Evolutionary conservation across 2,888 invertebrate species (phyloP).

Genomic region (Rotaria magnacalcarata): DNA sequence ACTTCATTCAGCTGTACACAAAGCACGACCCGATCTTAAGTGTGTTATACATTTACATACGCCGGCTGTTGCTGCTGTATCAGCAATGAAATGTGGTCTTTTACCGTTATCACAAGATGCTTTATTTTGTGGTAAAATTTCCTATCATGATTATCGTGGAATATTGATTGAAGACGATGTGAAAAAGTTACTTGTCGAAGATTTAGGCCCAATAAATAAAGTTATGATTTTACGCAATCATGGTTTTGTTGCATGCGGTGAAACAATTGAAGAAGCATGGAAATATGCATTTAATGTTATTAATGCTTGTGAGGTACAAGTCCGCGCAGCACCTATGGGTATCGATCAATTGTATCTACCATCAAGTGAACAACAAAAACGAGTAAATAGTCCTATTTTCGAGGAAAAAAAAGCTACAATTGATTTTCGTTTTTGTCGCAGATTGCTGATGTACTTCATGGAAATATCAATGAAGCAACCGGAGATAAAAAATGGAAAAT

Average conservation of each 20-base stretch:
- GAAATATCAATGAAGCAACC: constrained; percentile 47
- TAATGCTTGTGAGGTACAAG: constrained; percentile 81
- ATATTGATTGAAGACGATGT: constrained; percentile 74
- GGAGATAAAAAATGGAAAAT: constrained; percentile 72
- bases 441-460: constrained; percentile 53
- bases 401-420: background rate
- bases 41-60: constrained; percentile 91
- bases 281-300: constrained; percentile 75
- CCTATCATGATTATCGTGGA: constrained; percentile 72
- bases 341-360: constrained; percentile 73
- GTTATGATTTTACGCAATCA: constrained; percentile 46
- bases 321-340: constrained; percentile 69
- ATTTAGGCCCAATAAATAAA: constrained; percentile 83
- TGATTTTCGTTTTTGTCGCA: background rate
- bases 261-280: constrained; percentile 92
- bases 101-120: constrained; percentile 81
- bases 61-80: constrained; percentile 78
- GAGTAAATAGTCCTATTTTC: constrained; percentile 48
- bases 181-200: constrained; percentile 79
- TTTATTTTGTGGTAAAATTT: constrained; percentile 81
- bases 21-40: constrained; percentile 90
- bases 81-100: constrained; percentile 51
- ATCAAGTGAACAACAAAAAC: constrained; percentile 69
- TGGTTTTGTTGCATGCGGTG: constrained; percentile 86
- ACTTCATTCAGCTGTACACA: constrained; percentile 72